These are phyloP conservation scores for Prorops nasuta DNA, from an alignment of 1,140 invertebrate species.

Conservation along the genomic window DNA sequence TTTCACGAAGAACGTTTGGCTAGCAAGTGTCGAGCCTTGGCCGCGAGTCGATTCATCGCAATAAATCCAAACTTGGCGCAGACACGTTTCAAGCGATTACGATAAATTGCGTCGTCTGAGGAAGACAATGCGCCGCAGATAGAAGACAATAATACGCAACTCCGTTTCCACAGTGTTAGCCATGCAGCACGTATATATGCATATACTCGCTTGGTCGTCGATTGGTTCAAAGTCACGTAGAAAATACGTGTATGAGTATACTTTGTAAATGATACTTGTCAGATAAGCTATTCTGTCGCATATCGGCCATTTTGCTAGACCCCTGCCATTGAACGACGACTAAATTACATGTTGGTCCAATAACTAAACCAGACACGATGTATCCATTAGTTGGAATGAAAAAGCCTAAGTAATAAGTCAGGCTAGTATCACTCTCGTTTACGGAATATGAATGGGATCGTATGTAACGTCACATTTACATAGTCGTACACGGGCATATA, in stretches of 20 bases:
- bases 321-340: neutral
- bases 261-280: constrained; percentile 9
- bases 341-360: neutral
- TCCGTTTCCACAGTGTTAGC: too few species aligned
- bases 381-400: neutral
- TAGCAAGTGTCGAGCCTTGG: too few species aligned
- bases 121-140: constrained; percentile 35
- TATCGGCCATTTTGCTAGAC: neutral
- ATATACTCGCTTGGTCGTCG: neutral
- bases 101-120: constrained; percentile 26
- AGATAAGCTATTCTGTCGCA: constrained; percentile 1
- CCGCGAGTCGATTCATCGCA: constrained; percentile 18
- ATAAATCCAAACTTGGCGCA: neutral
- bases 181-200: constrained; percentile 1
- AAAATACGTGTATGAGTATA: too few species aligned
- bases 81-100: constrained; percentile 21
- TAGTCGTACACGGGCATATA: too few species aligned
- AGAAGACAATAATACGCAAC: too few species aligned
- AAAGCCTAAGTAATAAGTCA: too few species aligned
- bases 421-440: too few species aligned
- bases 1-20: too few species aligned
- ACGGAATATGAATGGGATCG: too few species aligned
- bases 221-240: too few species aligned
- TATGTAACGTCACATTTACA: too few species aligned
- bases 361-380: neutral